Evolutionary conservation across 2,113 vertebrate species (phyloP).

Genomic region (Dunckerocampus dactyliophorus): DNA sequence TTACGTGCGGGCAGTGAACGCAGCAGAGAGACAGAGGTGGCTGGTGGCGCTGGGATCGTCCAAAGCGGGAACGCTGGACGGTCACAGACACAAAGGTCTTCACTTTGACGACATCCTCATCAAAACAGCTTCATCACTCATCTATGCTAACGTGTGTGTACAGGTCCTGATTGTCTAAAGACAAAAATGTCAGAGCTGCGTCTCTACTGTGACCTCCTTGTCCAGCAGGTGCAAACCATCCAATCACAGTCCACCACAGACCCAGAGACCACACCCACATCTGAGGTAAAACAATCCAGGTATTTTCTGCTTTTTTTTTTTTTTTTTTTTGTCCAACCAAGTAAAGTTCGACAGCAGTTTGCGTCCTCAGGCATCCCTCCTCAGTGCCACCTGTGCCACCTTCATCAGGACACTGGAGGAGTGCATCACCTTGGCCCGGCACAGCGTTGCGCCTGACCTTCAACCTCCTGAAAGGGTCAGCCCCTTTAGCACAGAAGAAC

Average conservation of each 20-base stretch:
- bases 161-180: slow-evolving; percentile 83
- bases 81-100: slow-evolving; percentile 74
- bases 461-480: slow-evolving; percentile 54
- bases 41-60: slow-evolving; percentile 81
- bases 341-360: neutral
- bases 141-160: neutral
- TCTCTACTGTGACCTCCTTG: slow-evolving; percentile 90
- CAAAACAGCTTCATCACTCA: too few relatives aligned
- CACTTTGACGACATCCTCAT: too few relatives aligned
- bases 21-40: slow-evolving; percentile 81
- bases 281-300: slow-evolving; percentile 36
- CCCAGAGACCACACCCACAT: slow-evolving; percentile 27
- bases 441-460: slow-evolving; percentile 88
- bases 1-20: slow-evolving; percentile 77
- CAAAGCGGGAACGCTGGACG: slow-evolving; percentile 78
- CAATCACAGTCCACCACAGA: slow-evolving; percentile 74
- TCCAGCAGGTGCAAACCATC: slow-evolving; percentile 65
- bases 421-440: slow-evolving; percentile 93
- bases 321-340: neutral
- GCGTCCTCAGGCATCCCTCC: slow-evolving; percentile 74
- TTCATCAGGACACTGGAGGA: slow-evolving; percentile 96
- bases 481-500: neutral
- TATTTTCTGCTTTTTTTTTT: neutral
- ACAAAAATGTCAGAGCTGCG: slow-evolving; percentile 98
- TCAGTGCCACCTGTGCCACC: slow-evolving; percentile 93